Conservation (phyloP, 2,888 invertebrate genomes). For the Xylota sylvarum region DNA sequence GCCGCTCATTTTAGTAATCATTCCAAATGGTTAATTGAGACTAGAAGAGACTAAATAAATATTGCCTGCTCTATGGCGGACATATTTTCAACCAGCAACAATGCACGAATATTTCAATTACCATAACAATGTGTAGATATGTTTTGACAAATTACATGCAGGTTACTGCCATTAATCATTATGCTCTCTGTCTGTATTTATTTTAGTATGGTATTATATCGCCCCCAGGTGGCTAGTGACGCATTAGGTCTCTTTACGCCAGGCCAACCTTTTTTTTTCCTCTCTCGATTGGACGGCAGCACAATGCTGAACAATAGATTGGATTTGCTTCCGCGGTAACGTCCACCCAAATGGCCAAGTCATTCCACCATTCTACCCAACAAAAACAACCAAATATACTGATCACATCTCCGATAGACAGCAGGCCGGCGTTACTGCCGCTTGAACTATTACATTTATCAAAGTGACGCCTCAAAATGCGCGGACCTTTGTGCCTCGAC, state of each 20-base stretch:
- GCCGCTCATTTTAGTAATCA: neutral
- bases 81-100: conserved; percentile 14
- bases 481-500: conserved; percentile 26
- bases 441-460: conserved; percentile 50
- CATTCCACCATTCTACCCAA: conserved; percentile 26
- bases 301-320: conserved; percentile 36
- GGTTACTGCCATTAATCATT: conserved; percentile 45
- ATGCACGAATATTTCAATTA: conserved; percentile 32
- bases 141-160: conserved; percentile 51
- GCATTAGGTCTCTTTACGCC: conserved; percentile 20
- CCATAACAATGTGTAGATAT: conserved; percentile 39
- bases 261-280: conserved; percentile 10
- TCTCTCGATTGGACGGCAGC: conserved; percentile 11
- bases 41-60: neutral
- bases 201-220: conserved; percentile 5
- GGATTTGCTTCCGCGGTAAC: conserved; percentile 43
- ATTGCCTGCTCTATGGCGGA: neutral
- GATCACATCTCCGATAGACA: conserved; percentile 21
- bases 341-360: conserved; percentile 28
- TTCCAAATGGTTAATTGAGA: neutral
- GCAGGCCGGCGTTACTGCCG: conserved; percentile 8
- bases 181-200: conserved; percentile 19
- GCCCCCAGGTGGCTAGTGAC: conserved; percentile 19
- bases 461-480: conserved; percentile 32
- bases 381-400: neutral